phyloP scores from a whole-genome alignment of 2,888 invertebrate species.

The Pasiphila rectangulata region DNA sequence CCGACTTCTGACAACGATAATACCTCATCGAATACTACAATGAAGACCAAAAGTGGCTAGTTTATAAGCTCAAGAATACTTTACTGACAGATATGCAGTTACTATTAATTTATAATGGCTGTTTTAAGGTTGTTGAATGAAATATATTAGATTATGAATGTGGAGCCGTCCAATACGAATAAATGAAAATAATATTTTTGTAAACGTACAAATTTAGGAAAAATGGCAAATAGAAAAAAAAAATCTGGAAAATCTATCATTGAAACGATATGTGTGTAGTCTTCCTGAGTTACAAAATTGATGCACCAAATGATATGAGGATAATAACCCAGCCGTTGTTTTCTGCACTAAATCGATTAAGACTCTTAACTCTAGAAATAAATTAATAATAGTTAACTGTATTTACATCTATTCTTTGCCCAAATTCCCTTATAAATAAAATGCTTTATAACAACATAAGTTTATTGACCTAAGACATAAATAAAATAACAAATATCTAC shows the following conservation, averaged over 20 bases:
- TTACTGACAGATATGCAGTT: constrained; percentile 39
- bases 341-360: constrained; percentile 43
- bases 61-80: constrained; percentile 43
- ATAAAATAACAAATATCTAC: constrained; percentile 19
- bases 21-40: constrained; percentile 62
- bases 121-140: constrained; percentile 26
- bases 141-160: constrained; percentile 39
- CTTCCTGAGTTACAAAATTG: constrained; percentile 49
- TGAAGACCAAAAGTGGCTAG: constrained; percentile 59
- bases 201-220: constrained; percentile 37
- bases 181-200: constrained; percentile 44
- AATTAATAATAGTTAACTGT: constrained; percentile 5
- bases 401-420: background rate
- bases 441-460: constrained; percentile 2
- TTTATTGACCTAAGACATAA: constrained; percentile 26
- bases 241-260: constrained; percentile 17
- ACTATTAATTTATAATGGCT: background rate
- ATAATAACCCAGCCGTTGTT: constrained; percentile 42
- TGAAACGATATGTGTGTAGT: constrained; percentile 47
- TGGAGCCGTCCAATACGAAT: constrained; percentile 44
- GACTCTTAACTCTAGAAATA: constrained; percentile 36
- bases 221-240: no score
- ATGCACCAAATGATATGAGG: constrained; percentile 40
- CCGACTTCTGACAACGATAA: constrained; percentile 80
- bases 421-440: constrained; percentile 8